A percentile compares a stretch with the other conserved stretches of the same genome.
phyloP scores from a whole-genome alignment of 2,888 invertebrate genomes.

The Erebia ligea region DNA sequence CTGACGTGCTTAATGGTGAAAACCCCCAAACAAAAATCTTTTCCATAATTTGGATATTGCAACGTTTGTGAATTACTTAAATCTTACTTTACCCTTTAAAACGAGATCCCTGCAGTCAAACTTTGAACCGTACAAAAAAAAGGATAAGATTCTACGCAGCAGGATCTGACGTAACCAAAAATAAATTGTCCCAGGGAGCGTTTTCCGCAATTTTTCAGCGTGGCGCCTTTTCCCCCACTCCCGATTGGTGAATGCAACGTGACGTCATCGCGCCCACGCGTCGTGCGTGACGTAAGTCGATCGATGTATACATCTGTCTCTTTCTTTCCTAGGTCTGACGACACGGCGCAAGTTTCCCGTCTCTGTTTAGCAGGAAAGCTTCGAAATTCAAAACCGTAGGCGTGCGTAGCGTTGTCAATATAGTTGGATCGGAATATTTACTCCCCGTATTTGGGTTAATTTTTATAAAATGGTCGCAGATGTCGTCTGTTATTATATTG shows the following conservation, averaged over 20 bases:
- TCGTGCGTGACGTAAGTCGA: conserved; percentile 77
- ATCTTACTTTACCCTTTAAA: neutral
- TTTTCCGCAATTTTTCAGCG: conserved; percentile 58
- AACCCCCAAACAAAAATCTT: too few relatives aligned
- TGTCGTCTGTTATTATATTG: neutral
- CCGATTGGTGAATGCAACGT: conserved; percentile 67
- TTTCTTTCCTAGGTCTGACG: conserved; percentile 44
- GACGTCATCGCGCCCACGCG: conserved; percentile 82
- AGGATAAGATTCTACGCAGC: conserved; percentile 34
- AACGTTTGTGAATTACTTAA: neutral
- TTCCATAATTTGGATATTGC: too few relatives aligned
- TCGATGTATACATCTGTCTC: conserved; percentile 65
- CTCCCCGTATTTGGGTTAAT: conserved; percentile 26
- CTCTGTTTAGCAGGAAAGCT: conserved; percentile 71
- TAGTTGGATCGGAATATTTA: conserved; percentile 43
- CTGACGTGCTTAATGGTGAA: too few relatives aligned
- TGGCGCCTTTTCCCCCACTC: conserved; percentile 70
- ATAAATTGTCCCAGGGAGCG: conserved; percentile 41
- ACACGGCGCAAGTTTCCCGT: conserved; percentile 35
- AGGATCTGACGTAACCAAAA: conserved; percentile 44
- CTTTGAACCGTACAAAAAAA: conserved; percentile 7
- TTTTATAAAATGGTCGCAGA: conserved; percentile 30
- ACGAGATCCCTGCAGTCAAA: neutral
- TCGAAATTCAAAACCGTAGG: conserved; percentile 73
- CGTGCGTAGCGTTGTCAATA: conserved; percentile 70